Conservation (phyloP, 2,888 invertebrate species). For the Sycophila texana region DNA sequence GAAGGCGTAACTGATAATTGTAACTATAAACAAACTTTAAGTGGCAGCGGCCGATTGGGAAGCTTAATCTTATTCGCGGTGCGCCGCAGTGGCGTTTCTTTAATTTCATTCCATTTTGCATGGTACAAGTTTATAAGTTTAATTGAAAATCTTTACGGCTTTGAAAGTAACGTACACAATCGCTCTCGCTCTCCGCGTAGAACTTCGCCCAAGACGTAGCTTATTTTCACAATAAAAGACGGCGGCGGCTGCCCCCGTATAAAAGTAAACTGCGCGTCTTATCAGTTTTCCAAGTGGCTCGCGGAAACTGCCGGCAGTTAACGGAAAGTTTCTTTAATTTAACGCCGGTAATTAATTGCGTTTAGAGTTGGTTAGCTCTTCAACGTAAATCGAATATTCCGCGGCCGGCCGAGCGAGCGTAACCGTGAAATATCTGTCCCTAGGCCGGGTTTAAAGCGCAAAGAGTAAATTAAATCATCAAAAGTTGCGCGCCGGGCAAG, state of each 20-base stretch:
- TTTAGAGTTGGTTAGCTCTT: constrained; percentile 62
- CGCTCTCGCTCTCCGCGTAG: neutral
- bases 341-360: constrained; percentile 60
- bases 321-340: constrained; percentile 52
- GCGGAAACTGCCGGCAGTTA: constrained; percentile 48
- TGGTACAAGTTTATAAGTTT: constrained; percentile 36
- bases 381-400: constrained; percentile 61
- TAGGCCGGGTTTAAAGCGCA: constrained; percentile 59
- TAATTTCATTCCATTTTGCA: constrained; percentile 23
- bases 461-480: constrained; percentile 67
- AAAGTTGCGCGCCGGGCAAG: constrained; percentile 59
- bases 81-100: constrained; percentile 16
- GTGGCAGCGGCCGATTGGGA: constrained; percentile 5
- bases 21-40: neutral
- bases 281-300: constrained; percentile 49
- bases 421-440: constrained; percentile 62
- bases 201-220: constrained; percentile 28
- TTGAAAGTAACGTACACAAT: constrained; percentile 13
- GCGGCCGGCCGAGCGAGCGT: constrained; percentile 38
- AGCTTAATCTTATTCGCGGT: constrained; percentile 29
- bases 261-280: constrained; percentile 48
- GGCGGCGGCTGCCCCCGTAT: constrained; percentile 10
- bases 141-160: constrained; percentile 49
- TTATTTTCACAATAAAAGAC: constrained; percentile 51
- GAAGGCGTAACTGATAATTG: neutral